Evolutionary conservation across 2,113 vertebrate species (phyloP), one percentile per base, ranked within the genome.

Genomic region (Malurus melanocephalus): DNA sequence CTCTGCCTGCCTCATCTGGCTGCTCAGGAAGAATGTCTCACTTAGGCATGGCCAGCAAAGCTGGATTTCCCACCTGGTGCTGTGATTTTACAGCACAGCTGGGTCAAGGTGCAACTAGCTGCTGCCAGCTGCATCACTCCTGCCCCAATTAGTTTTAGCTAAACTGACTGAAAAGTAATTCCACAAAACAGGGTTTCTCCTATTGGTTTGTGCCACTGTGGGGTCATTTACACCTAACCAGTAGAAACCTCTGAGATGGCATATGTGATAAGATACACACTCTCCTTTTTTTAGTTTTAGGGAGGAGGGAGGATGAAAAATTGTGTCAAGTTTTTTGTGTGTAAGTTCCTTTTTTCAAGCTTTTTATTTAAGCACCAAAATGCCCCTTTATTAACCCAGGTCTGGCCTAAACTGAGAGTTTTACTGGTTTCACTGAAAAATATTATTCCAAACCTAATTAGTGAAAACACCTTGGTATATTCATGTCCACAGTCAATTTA

Each of bases 361-460:
- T 28, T 80, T 91, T 69, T 68, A 68, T 92, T 72, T 75, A 77
- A 67, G n/a, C 17, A 40, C 4, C 12, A 64, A 16, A 18, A 42
- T 13, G 10, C 7, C 5, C 26, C n/a, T 71, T 78, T 33, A 59
- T 56, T 80, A 87, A 77, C 2, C 7, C 48, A 71, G 14, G 8
- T 45, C 43, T 52, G 17, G 13, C 32, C 69, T 85, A 80, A 71
- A 74, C 40, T 79, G 72, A 26, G 18, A 64, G 23, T 74, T 87
- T 23, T 68, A 74, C 40, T 80, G 48, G 26, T 89, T 94, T 65
- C 85, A 85, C 26, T 59, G 48, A 30, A 83, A 91, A 64, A 3
- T 52, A 4, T 81, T 74, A 68, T 49, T 85, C 38, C 22, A 55
- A 87, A 33, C 15, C 12, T 64, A 35, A 57, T 72, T 73, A 69